Percentiles rank a stretch among this genome's conserved stretches.
Conservation (phyloP, 2,797 vertebrate species). For the Sebastiscus tertius region DNA sequence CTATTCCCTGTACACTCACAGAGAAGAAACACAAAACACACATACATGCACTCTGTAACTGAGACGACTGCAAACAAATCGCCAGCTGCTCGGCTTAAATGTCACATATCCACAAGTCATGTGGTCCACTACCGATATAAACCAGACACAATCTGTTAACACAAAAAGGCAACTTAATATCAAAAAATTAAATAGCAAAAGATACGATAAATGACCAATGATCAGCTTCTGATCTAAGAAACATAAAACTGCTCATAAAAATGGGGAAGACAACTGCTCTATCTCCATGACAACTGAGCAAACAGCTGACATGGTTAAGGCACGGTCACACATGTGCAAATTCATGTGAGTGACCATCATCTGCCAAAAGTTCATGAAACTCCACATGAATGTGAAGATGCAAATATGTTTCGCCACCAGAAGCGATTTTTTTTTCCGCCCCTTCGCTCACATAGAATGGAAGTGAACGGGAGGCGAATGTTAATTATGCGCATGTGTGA, state of each 20-base stretch:
- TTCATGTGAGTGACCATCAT: no score
- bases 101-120: background rate
- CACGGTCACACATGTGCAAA: no score
- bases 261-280: no score
- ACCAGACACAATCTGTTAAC: background rate
- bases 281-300: no score
- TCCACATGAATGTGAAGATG: background rate
- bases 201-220: background rate
- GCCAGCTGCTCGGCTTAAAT: conserved; percentile 25
- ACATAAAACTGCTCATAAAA: no score
- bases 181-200: background rate
- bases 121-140: background rate
- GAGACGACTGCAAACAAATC: conserved; percentile 14
- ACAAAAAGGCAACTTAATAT: background rate
- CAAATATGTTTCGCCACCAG: background rate
- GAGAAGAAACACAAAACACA: background rate
- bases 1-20: background rate
- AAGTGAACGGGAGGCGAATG: background rate
- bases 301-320: no score
- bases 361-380: no score
- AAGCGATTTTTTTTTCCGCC: background rate
- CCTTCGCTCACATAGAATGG: background rate
- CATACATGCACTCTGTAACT: background rate
- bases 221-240: background rate
- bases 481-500: background rate